Percentiles rank a stretch among this genome's conserved stretches.
phyloP scores from a whole-genome alignment of 1,140 invertebrate species.

The Drosophila tropicalis region DNA sequence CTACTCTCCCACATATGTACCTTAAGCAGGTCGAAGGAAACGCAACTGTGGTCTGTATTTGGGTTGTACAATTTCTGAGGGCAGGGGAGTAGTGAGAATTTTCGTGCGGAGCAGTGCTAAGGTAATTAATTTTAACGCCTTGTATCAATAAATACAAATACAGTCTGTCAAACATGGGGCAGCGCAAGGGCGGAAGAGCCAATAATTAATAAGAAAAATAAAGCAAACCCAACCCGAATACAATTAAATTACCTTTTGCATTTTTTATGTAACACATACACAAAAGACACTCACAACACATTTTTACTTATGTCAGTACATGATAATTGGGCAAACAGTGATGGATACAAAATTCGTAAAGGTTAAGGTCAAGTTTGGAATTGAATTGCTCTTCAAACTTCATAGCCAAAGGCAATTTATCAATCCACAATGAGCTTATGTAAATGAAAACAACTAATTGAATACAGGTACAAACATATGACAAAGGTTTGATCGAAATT shows the following conservation, averaged over 20 bases:
- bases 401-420: too few species aligned
- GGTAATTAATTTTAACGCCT: constrained; percentile 13
- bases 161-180: neutral
- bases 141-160: constrained; percentile 3
- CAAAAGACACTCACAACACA: neutral
- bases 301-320: neutral
- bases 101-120: neutral
- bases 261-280: constrained; percentile 7
- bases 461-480: neutral
- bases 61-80: neutral
- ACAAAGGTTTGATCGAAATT: too few species aligned
- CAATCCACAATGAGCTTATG: neutral
- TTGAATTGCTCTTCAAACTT: neutral
- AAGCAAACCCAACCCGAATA: neutral
- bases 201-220: constrained; percentile 8
- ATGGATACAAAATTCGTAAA: neutral
- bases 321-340: neutral
- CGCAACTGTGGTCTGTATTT: too few species aligned
- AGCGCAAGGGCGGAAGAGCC: neutral
- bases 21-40: too few species aligned
- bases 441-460: neutral
- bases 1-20: neutral
- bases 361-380: neutral
- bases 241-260: constrained; percentile 9
- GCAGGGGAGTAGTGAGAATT: neutral